These are phyloP conservation scores for Catharus ustulatus DNA, from an alignment of 2,797 vertebrate species.

Conservation along the genomic window DNA sequence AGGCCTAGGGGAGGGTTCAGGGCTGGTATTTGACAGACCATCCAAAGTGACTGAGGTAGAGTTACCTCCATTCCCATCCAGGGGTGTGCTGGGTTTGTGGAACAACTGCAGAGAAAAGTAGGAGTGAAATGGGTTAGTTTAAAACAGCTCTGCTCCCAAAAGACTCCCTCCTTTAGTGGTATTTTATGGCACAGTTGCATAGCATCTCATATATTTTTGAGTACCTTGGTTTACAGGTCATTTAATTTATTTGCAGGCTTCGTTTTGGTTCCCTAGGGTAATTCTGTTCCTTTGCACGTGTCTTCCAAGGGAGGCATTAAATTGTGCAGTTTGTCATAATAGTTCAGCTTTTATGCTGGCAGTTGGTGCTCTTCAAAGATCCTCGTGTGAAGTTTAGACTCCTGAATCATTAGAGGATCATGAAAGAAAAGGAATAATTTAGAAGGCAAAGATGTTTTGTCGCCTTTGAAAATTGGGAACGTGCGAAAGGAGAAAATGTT, in stretches of 20 bases:
- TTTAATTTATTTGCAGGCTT: conserved; percentile 55
- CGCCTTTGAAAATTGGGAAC: conserved; percentile 50
- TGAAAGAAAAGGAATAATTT: conserved; percentile 64
- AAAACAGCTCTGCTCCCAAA: background rate
- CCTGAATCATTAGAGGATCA: conserved; percentile 50
- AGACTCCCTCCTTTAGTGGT: background rate
- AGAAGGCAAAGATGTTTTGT: conserved; percentile 55
- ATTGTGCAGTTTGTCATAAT: conserved; percentile 51
- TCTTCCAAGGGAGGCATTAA: conserved; percentile 48
- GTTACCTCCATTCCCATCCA: background rate
- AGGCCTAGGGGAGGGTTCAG: background rate
- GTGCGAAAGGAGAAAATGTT: conserved; percentile 26
- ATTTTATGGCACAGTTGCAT: conserved; percentile 21
- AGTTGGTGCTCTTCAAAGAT: conserved; percentile 54
- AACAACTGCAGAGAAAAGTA: background rate
- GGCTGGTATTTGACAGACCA: background rate
- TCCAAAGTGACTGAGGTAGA: background rate
- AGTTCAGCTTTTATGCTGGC: conserved; percentile 62
- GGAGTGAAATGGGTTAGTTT: background rate
- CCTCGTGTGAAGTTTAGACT: conserved; percentile 39
- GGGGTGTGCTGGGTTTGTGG: background rate
- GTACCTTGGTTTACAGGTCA: conserved; percentile 61
- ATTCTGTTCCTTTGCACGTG: conserved; percentile 17
- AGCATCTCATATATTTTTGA: conserved; percentile 55
- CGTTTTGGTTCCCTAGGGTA: background rate